Percentiles rank a stretch among this genome's conserved stretches.
phyloP scores from a whole-genome alignment of 2,797 vertebrate genomes.

The Cryptoprocta ferox region DNA sequence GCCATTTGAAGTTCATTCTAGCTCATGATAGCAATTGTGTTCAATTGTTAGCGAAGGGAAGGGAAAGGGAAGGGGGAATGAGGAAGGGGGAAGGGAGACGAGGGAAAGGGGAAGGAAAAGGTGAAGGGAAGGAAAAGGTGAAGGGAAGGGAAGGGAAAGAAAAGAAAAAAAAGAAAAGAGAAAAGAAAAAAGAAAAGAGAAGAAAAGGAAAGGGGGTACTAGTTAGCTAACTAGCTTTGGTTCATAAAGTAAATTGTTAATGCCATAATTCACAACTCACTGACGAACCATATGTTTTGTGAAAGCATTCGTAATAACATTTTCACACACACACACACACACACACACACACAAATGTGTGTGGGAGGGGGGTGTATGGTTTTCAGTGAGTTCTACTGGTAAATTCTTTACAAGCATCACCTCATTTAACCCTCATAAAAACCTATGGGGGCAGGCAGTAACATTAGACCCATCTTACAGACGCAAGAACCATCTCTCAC shows the following conservation, averaged over 20 bases:
- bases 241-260: neutral
- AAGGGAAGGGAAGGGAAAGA: accelerated
- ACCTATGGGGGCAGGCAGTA: neutral
- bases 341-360: neutral
- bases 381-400: neutral
- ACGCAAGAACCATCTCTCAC: neutral
- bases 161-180: accelerated
- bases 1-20: neutral
- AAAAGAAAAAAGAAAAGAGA: neutral
- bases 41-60: neutral
- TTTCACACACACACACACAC: neutral
- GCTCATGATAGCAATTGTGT: neutral
- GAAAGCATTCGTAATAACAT: conserved; percentile 4
- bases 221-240: neutral
- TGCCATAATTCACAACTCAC: neutral
- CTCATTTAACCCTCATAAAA: conserved; percentile 12
- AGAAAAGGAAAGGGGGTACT: neutral
- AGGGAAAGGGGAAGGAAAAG: neutral
- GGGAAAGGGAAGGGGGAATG: neutral
- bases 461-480: neutral
- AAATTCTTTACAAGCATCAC: neutral
- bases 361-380: neutral
- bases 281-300: neutral
- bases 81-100: accelerated
- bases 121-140: neutral